Evolutionary conservation across 2,797 vertebrate species (phyloP).

Genomic region (Neostethus bicornis): DNA sequence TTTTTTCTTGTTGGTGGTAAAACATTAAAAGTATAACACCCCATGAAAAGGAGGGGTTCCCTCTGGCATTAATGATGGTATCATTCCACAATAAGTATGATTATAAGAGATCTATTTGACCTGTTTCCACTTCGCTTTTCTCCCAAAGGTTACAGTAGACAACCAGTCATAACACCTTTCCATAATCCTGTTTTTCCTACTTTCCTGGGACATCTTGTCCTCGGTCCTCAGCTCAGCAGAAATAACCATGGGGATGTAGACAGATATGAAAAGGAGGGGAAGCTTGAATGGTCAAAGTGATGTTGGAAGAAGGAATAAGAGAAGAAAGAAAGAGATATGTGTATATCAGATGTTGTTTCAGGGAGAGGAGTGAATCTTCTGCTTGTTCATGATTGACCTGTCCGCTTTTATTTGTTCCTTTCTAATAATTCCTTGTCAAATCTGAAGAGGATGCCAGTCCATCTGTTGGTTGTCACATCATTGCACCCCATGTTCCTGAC

Average conservation of each 20-base stretch:
- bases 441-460: constrained; percentile 31
- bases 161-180: constrained; percentile 48
- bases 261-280: constrained; percentile 38
- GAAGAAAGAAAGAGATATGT: background rate
- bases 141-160: constrained; percentile 45
- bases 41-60: constrained; percentile 7
- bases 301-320: background rate
- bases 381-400: constrained; percentile 23
- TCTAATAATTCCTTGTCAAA: constrained; percentile 17
- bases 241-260: constrained; percentile 45
- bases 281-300: constrained; percentile 34
- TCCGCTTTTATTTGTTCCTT: constrained; percentile 40
- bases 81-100: constrained; percentile 1
- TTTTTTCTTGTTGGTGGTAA: constrained; percentile 9
- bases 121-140: constrained; percentile 25
- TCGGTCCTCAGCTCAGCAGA: constrained; percentile 46
- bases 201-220: constrained; percentile 34
- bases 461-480: constrained; percentile 38
- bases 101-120: constrained; percentile 4
- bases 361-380: constrained; percentile 3
- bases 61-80: constrained; percentile 6
- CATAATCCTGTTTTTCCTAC: constrained; percentile 32
- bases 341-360: background rate
- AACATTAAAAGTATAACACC: constrained; percentile 13
- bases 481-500: background rate